Evolutionary conservation across 2,888 invertebrate genomes (phyloP), one percentile per base, ranked within the genome.

Genomic region (Sesia apiformis): DNA sequence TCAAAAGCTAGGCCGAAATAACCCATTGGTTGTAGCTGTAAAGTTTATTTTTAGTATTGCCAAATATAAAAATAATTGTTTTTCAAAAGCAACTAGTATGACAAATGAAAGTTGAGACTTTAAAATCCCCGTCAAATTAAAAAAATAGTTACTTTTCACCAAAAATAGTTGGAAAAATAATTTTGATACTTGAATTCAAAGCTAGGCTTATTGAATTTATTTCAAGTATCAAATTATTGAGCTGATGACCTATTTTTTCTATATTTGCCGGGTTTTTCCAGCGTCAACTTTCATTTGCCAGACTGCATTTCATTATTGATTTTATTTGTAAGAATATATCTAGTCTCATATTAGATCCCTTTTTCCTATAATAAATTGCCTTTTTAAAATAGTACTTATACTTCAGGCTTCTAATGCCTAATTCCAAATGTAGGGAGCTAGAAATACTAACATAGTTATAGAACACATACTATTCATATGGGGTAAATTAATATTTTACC

Each of bases 21-120:
- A 81, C 84, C 85, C 84, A 69, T 67, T 62, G 64, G 66, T 70
- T 64, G 67, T 84, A 82, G 81, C 40, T 56, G 54, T 59, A 54
- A 56, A 46, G 38, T 42, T 23, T 54, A 23, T 43, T 49, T 52
- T 52, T 38, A 52, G 52, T 52, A 52, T 52, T 52, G 50, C 46
- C 46, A 46, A 46, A n/a, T 8, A 23, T 46, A 46, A 46, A 46
- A 2, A 23, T 23, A 23, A 46, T n/a, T 8, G 23, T 46, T 46
- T n/a, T 46, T 46, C n/a, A 5, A 46, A 46, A 8, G 46, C 23
- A 8, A 46, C 46, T 23, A 23, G 46, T 46, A n/a, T 46, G 8
- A 46, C 7, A 46, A 8, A 46, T 46, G 23, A 46, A 4, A 7
- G n/a, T 46, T 46, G 23, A 46, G 3, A 8, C 7, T 46, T 43